Evolutionary conservation across 23 tunicate species (phyloP), one percentile per base, ranked within the genome.

Genomic region (Phallusia fumigata): DNA sequence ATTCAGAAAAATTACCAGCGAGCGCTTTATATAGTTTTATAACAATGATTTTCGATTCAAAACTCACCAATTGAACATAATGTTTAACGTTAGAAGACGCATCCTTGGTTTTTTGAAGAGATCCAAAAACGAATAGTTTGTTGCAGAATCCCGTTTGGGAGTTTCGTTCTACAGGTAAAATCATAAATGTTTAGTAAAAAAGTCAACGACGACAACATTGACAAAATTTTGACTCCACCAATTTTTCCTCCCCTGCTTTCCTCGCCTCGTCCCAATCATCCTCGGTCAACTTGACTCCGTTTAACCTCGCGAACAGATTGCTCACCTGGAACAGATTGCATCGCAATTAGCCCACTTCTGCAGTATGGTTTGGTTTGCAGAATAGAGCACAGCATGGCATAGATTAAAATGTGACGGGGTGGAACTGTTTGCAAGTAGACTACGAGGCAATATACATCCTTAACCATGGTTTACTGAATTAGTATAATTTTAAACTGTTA

Each of bases 61-160:
- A 19, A 36, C 86, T 84, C 76, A 90, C 95, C 95, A 90, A 52
- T 76, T 76, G 34, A 90, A 90, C 82, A 87, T 76, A 31, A 90
- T 84, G 33, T 75, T 82, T 12, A 84, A 34, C 30, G 88, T 90
- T 6, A 73, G 81, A 3, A 81, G 36, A 22, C 86, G 86, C 31
- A 82, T 85, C 30, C 84, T 80, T 18, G 65, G 82, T 0, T 75
- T 81, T 77, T 78, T 64, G 65, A 90, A 85, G n/a, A 90, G 65
- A 44, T 90, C 95, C 5, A 75, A 0, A 1, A 52, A 74, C 0
- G 86, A 36, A 47, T 90, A 82, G 22, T 58, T 58, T 58, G 15
- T 58, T 58, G 26, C 69, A 1, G 28, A 5, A 40, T 40, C 10
- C 16, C 16, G 15, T 21, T 58, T 8, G 16, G 28, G 13, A 58